Base-by-base conservation (phyloP, 2,113 vertebrate species). In the Entelurus aequoreus region DNA sequence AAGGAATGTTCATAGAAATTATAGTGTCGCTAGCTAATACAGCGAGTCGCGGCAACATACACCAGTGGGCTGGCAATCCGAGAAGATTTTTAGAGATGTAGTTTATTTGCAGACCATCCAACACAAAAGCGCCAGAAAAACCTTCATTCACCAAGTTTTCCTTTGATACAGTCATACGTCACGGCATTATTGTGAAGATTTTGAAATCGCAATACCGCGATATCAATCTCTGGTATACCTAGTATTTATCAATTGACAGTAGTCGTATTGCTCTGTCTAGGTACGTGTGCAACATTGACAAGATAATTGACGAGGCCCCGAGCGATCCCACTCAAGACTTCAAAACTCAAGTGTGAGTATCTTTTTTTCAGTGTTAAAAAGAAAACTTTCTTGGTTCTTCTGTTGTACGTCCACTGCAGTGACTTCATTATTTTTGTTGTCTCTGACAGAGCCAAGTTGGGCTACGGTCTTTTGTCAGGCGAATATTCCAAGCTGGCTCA, bases 311-410 rank as follows among this genome's bases (percentile, higher is more conserved):
- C 73, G 95, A 92, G 11, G 92, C 94, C 5, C 94, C 96, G 1
- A 83, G 93, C 0, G 97, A 99, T 77, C 95, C 97, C 42, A 95
- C 94, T 7, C 97, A 98, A 86, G 97, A 99, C 86, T 98, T 99
- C 88, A 99, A 94, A 91, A 97, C 94, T 56, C 97, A 99, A 92
- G 94, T 98, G 97, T 99, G 89, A 71, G 97, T 93, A 69, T 79
- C 62, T 16, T 37, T 11, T 11, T 2, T 1, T n/a, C 6, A 8
- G 49, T 16, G 15, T 19, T 51, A 2, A n/a, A 6, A n/a, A 51
- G 15, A 15, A n/a, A 51, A n/a, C 16, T 51, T n/a, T 16, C 50
- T 54, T 6, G 65, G 38, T 1, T 51, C 38, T 67, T 37, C 51
- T 47, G 11, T 62, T 66, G 63, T n/a, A 62, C 72, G 53, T 65